A percentile compares a stretch with the other conserved stretches of the same genome.
Evolutionary conservation across 2,797 vertebrate genomes (phyloP).

Genomic region (Tenualosa thibaudeaui): DNA sequence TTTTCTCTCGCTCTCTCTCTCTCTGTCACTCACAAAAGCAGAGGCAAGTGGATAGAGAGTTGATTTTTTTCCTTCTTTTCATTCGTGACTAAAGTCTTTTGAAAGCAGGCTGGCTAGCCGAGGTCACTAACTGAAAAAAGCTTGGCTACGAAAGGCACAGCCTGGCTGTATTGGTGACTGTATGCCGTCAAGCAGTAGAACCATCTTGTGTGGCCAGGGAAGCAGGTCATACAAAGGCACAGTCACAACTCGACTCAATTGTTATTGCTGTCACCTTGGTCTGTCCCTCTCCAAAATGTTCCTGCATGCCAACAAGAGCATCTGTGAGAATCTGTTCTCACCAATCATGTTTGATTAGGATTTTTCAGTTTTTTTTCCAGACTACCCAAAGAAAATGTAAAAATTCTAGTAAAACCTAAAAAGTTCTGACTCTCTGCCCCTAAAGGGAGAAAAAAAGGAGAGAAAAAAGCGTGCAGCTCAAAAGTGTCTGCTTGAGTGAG

Average conservation of each 20-base stretch:
- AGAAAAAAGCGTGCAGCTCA: slow-evolving; percentile 34
- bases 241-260: background rate
- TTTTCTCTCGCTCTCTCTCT: slow-evolving; percentile 8
- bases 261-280: background rate
- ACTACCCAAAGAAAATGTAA: background rate
- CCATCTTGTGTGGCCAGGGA: background rate
- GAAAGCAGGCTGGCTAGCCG: background rate
- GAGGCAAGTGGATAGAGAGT: background rate
- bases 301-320: background rate
- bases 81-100: background rate
- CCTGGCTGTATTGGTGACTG: background rate
- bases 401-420: background rate
- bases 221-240: background rate
- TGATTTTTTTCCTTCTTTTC: background rate
- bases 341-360: background rate
- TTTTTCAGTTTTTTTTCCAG: background rate
- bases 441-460: background rate
- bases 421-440: background rate
- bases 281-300: background rate
- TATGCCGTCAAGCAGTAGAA: background rate
- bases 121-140: background rate
- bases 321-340: background rate
- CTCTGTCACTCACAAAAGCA: background rate
- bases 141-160: background rate
- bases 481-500: background rate